Evolutionary conservation across 2,888 invertebrate genomes (phyloP).

Genomic region (Drosophila siamana): DNA sequence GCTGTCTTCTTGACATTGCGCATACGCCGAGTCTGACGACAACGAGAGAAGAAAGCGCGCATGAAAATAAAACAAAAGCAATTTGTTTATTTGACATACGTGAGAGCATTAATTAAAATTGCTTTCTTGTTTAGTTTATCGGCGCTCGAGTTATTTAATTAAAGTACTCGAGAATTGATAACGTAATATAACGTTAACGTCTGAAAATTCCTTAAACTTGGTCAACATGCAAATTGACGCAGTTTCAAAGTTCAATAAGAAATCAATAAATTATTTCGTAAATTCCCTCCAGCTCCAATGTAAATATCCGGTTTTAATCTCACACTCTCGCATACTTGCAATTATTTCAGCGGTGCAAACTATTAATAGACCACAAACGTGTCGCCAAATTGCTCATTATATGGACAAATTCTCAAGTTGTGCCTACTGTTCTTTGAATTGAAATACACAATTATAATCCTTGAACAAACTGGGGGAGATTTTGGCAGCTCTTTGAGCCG

Average conservation of each 20-base stretch:
- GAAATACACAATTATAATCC: conserved; percentile 20
- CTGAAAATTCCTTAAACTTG: conserved; percentile 22
- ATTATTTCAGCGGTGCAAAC: not conserved
- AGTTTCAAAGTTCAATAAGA: conserved; percentile 38
- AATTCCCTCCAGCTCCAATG: not conserved
- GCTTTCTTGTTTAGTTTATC: conserved; percentile 69
- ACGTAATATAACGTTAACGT: conserved; percentile 21
- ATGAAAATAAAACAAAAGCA: conserved; percentile 24
- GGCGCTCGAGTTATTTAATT: conserved; percentile 44
- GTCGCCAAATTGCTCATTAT: conserved; percentile 4
- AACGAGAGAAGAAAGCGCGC: conserved; percentile 25
- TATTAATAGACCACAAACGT: conserved; percentile 4
- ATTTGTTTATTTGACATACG: conserved; percentile 43
- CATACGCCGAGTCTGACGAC: conserved; percentile 54
- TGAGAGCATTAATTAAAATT: conserved; percentile 66
- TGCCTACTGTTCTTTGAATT: conserved; percentile 17
- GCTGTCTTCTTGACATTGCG: conserved; percentile 56
- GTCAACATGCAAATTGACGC: conserved; percentile 56
- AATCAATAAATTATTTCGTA: conserved; percentile 3
- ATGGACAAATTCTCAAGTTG: conserved; percentile 1
- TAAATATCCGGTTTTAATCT: conserved; percentile 9
- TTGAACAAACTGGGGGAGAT: conserved; percentile 8
- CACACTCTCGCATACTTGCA: not conserved
- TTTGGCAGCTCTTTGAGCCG: conserved; percentile 7
- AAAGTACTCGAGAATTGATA: conserved; percentile 44